Conservation (phyloP, 1,140 invertebrate species). For the Lysiphlebus fabarum region DNA sequence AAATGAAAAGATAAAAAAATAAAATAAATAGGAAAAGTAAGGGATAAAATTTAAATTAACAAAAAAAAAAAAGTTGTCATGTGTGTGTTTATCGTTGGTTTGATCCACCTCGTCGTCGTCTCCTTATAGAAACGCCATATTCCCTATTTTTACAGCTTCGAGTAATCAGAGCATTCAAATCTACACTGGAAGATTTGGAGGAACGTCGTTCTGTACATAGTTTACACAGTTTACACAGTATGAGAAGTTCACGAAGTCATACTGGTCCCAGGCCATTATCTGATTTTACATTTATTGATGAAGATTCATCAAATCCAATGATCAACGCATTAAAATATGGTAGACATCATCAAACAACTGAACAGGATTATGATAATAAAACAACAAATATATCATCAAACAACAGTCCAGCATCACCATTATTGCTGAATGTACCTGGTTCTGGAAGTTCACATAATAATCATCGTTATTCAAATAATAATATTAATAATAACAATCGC, state of each 20-base stretch:
- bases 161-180: slow-evolving; percentile 99
- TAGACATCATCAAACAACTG: slow-evolving; percentile 43
- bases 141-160: slow-evolving; percentile 91
- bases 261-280: slow-evolving; percentile 73
- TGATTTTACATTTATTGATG: slow-evolving; percentile 91
- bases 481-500: too few species aligned
- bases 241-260: slow-evolving; percentile 81
- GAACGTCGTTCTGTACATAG: slow-evolving; percentile 97
- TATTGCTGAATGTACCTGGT: slow-evolving; percentile 49
- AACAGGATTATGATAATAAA: slow-evolving; percentile 41
- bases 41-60: slow-evolving; percentile 28
- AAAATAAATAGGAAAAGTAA: slow-evolving; percentile 21
- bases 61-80: slow-evolving; percentile 37
- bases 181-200: slow-evolving; percentile 98
- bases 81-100: slow-evolving; percentile 50
- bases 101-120: slow-evolving; percentile 52
- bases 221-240: slow-evolving; percentile 93
- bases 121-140: slow-evolving; percentile 51
- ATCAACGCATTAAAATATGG: slow-evolving; percentile 44
- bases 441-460: slow-evolving; percentile 41
- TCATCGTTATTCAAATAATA: slow-evolving; percentile 41
- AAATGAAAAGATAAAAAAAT: slow-evolving; percentile 13
- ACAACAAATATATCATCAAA: slow-evolving; percentile 41
- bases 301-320: slow-evolving; percentile 67
- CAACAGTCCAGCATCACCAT: slow-evolving; percentile 50